phyloP scores from a whole-genome alignment of 53 echinoderm and acorn worm species.

The Patiria pectinifera region DNA sequence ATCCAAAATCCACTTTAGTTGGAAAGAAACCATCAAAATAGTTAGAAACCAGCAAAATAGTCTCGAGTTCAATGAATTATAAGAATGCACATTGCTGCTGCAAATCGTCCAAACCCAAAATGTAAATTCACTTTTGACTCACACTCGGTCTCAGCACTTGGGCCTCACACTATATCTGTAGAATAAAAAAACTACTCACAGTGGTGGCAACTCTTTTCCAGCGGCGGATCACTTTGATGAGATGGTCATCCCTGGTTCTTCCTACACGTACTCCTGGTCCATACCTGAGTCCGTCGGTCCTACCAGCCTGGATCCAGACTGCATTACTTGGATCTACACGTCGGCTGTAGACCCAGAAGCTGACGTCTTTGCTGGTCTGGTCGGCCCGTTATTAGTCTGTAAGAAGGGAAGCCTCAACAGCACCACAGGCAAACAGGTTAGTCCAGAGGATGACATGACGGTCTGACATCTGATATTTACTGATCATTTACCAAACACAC shows the following conservation, averaged over 20 bases:
- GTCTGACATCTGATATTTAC: neutral
- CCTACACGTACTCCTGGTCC: slow-evolving; percentile 83
- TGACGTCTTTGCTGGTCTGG: slow-evolving; percentile 85
- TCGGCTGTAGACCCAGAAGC: slow-evolving; percentile 74
- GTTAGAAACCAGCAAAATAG: too few species aligned
- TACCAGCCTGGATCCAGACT: slow-evolving; percentile 71
- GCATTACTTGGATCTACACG: slow-evolving; percentile 85
- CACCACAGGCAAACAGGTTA: slow-evolving; percentile 69
- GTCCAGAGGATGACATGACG: neutral
- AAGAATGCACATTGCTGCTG: too few species aligned
- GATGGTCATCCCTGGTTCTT: slow-evolving; percentile 49
- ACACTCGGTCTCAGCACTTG: neutral
- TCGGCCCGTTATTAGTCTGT: slow-evolving; percentile 92
- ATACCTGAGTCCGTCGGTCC: slow-evolving; percentile 87
- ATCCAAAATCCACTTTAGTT: neutral
- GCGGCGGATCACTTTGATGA: slow-evolving; percentile 74
- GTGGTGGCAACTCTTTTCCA: neutral
- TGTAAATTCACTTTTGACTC: neutral
- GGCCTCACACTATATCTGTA: neutral
- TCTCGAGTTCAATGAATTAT: too few species aligned
- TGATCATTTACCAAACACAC: too few species aligned
- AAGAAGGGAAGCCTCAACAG: slow-evolving; percentile 69
- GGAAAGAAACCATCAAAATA: too few species aligned
- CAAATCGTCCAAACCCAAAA: neutral
- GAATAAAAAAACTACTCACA: neutral